Conservation (phyloP, 2,113 vertebrate species). For the Steatornis caripensis region DNA sequence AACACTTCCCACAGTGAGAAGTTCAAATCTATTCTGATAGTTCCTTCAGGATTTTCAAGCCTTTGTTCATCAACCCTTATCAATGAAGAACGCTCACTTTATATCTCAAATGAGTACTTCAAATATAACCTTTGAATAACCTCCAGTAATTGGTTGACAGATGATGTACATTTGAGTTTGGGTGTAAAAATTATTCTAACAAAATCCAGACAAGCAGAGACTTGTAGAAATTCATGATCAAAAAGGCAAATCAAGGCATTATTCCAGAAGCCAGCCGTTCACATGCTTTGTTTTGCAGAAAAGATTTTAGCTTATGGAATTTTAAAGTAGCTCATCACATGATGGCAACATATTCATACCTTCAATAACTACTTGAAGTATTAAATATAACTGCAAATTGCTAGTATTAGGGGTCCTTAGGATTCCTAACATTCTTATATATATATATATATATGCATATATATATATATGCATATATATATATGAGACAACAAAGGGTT, state of each 20-base stretch:
- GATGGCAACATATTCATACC: background rate
- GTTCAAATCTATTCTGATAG: conserved; percentile 24
- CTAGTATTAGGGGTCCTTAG: background rate
- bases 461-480: background rate
- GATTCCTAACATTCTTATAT: background rate
- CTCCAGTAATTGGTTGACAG: conserved; percentile 45
- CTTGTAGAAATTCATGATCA: background rate
- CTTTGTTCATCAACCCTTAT: background rate
- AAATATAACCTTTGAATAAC: conserved; percentile 54
- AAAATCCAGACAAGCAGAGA: background rate
- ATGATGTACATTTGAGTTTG: conserved; percentile 5
- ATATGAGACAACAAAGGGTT: background rate
- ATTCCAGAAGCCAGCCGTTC: background rate
- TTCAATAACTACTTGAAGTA: background rate
- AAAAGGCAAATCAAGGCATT: background rate
- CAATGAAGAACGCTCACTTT: conserved; percentile 24
- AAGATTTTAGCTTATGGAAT: background rate
- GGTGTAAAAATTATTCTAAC: conserved; percentile 32
- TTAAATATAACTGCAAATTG: background rate
- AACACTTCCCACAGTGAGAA: background rate
- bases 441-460: no score
- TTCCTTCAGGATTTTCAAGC: conserved; percentile 49
- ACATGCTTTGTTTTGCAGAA: background rate
- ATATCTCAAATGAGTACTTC: conserved; percentile 37
- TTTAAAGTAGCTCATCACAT: background rate